A percentile compares a stretch with the other conserved stretches of the same genome.
These are phyloP conservation scores for Pan troglodytes DNA, from an alignment of 2,113 vertebrate genomes.

Conservation along the genomic window DNA sequence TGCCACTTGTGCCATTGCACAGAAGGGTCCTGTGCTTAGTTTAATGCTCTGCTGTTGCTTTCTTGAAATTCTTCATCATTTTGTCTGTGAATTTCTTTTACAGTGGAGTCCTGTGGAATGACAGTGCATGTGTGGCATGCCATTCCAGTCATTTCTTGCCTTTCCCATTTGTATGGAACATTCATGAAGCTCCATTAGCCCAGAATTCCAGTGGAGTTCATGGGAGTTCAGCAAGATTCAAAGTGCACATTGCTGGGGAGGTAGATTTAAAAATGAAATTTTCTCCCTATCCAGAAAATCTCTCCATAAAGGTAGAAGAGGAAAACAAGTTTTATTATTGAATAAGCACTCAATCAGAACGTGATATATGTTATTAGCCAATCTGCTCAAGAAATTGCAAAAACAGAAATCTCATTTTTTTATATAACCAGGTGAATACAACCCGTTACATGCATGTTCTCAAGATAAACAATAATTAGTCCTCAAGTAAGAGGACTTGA, in stretches of 20 bases:
- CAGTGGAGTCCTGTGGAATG: not conserved
- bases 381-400: not conserved
- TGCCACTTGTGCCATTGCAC: not conserved
- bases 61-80: not conserved
- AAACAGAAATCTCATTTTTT: not conserved
- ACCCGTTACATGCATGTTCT: not conserved
- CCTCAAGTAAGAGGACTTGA: not conserved
- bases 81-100: not conserved
- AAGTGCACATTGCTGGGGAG: not conserved
- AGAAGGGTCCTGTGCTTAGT: not conserved
- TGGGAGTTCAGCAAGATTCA: not conserved
- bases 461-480: not conserved
- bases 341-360: not conserved
- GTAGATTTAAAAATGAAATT: not conserved
- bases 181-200: rapidly evolving
- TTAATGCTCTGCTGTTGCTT: not conserved
- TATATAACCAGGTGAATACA: not conserved
- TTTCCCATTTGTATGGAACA: rapidly evolving
- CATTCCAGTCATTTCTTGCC: not conserved
- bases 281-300: not conserved
- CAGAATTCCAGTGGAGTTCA: not conserved
- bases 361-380: not conserved
- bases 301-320: not conserved
- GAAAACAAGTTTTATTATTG: not conserved
- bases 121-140: rapidly evolving